phyloP scores from a whole-genome alignment of 1,140 invertebrate genomes.

The Odontomachus brunneus region DNA sequence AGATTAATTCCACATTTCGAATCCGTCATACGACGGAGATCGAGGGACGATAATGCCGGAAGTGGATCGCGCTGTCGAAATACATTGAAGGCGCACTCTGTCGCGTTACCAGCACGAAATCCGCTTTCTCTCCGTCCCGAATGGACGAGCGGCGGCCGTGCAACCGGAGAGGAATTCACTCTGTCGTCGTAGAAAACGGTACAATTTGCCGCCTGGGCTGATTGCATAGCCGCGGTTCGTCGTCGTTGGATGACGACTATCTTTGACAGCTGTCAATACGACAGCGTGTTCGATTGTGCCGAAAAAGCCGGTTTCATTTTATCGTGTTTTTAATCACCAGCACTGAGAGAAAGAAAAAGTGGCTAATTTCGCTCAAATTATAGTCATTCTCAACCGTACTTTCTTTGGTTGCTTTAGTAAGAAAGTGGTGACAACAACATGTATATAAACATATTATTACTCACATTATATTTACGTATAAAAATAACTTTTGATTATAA shows the following conservation, averaged over 20 bases:
- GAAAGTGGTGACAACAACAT: too few species aligned
- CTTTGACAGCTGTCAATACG: not conserved
- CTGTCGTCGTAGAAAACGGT: constrained; percentile 6
- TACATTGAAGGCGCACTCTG: constrained; percentile 24
- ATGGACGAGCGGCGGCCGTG: not conserved
- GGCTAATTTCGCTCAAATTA: too few species aligned
- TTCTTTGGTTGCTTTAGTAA: too few species aligned
- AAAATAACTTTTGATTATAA: too few species aligned
- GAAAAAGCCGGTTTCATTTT: not conserved
- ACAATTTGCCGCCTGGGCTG: not conserved
- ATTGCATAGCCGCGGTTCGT: not conserved
- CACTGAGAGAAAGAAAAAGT: too few species aligned
- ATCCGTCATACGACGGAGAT: too few species aligned
- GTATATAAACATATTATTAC: too few species aligned
- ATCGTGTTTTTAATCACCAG: not conserved
- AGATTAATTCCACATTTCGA: constrained; percentile 21
- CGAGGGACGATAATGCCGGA: constrained; percentile 13
- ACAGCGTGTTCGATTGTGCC: not conserved
- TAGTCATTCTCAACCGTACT: too few species aligned
- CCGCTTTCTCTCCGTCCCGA: constrained; percentile 53
- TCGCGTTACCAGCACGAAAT: constrained; percentile 30
- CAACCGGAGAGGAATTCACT: constrained; percentile 20
- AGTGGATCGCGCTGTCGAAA: constrained; percentile 49
- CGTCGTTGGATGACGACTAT: not conserved
- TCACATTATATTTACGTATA: too few species aligned